Base-by-base conservation (phyloP, 1,140 invertebrate genomes). In the Cecropterus lyciades region DNA sequence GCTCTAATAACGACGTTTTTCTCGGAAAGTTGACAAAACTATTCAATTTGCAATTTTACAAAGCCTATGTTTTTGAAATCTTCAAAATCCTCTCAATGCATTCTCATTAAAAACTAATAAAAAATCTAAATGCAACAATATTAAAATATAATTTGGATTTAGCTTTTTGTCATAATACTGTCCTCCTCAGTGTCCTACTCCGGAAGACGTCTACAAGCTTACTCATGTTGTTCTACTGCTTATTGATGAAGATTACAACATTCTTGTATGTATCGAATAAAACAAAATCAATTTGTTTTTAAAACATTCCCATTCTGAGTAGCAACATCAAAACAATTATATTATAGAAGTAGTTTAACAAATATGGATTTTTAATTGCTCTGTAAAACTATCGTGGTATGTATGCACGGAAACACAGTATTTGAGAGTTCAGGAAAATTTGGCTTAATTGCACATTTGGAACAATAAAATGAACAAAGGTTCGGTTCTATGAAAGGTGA, bases 301-400 rank as follows among this genome's bases (percentile, higher is more conserved):
- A n/a, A 40, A 40, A 40, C 37, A n/a, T 37, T 37, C 5, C 0
- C 11, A 37, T 33, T 53, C 9, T 17, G 10, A 55, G 52, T 14
- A 11, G 40, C 33, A 40, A 52, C 24, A 33, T 33, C 14, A 16
- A 11, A 40, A 13, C 15, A 16, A 55, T 16, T 57, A 57, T 46
- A 55, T 16, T 57, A 57, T 46, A 27, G 20, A 59, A 46, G 20
- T 59, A 46, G 30, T 46, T 46, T 46, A 43, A 59, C 14, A 42
- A 15, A 59, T 45, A 45, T 11, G 24, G 17, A 46, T 45, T 13
- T 40, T 14, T 59, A 46, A 46, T 15, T 15, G 20, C 14, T 24
- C 9, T 30, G 55, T 46, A 46, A 14, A 3, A 30, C 7, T 55
- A 17, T 59, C 42, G 42, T 45, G 42, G 14, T 46, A 45, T 42